Conservation (phyloP, 2,888 invertebrate species). For the Tenthredo mesomela region DNA sequence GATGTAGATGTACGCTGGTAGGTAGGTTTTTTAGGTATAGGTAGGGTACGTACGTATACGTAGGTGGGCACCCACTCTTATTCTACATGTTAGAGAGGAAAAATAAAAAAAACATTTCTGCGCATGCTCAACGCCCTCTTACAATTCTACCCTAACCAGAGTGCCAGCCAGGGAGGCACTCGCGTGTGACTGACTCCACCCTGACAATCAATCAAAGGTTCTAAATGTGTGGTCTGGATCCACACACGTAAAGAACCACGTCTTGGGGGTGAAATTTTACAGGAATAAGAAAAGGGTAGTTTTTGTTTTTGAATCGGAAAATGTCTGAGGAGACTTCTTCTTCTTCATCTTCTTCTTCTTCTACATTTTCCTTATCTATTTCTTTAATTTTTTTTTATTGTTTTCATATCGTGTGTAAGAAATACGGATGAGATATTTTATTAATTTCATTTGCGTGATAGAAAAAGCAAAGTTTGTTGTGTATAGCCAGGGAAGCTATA, state of each 20-base stretch:
- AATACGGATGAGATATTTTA: slow-evolving; percentile 14
- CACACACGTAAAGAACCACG: not conserved
- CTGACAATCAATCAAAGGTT: slow-evolving; percentile 70
- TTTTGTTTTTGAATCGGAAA: not conserved
- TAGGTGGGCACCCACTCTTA: slow-evolving; percentile 6
- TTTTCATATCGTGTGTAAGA: not conserved
- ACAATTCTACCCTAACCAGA: slow-evolving; percentile 2
- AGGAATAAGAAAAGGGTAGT: not conserved
- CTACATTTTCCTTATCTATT: no score
- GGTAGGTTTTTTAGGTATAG: no score
- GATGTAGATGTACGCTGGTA: not conserved
- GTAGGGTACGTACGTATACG: not conserved
- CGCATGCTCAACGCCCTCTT: slow-evolving; percentile 42
- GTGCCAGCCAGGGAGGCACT: slow-evolving; percentile 29
- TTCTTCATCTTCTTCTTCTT: not conserved
- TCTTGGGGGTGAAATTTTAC: not conserved
- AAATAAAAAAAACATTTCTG: not conserved
- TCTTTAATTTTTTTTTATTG: not conserved
- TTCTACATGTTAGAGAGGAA: not conserved
- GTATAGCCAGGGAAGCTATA: slow-evolving; percentile 15
- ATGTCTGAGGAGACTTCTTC: not conserved
- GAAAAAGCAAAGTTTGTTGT: slow-evolving; percentile 50
- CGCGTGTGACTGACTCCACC: slow-evolving; percentile 71
- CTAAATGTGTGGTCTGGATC: not conserved
- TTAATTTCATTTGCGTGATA: slow-evolving; percentile 48